Conservation (phyloP, 2,888 invertebrate genomes). For the Tetragonisca angustula region DNA sequence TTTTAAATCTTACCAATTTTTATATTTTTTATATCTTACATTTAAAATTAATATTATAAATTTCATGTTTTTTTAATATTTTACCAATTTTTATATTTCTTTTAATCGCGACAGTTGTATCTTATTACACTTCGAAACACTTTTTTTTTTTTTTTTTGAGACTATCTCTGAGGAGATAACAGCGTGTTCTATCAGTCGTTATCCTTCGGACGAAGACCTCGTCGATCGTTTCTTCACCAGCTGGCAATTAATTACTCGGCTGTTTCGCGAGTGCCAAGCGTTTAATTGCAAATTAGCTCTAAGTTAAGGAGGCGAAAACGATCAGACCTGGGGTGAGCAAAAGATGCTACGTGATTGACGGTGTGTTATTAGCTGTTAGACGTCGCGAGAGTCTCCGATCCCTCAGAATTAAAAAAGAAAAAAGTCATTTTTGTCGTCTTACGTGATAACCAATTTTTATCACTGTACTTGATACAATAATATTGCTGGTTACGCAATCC, state of each 20-base stretch:
- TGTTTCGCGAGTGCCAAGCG: constrained; percentile 10
- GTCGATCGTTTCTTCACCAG: neutral
- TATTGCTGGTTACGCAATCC: too few species aligned
- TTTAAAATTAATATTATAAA: too few species aligned
- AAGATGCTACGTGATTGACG: neutral
- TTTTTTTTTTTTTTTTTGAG: too few species aligned
- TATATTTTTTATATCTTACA: too few species aligned
- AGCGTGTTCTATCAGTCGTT: constrained; percentile 6
- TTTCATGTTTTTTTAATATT: too few species aligned
- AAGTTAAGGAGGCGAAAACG: constrained; percentile 6
- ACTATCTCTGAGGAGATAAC: neutral
- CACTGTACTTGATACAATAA: too few species aligned
- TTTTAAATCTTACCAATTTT: too few species aligned
- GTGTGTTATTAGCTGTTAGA: neutral
- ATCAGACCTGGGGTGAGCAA: neutral
- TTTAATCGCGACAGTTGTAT: too few species aligned
- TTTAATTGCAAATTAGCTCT: constrained; percentile 33
- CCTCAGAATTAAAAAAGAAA: neutral
- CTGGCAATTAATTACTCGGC: constrained; percentile 21
- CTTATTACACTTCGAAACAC: too few species aligned
- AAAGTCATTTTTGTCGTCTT: too few species aligned
- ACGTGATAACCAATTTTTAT: too few species aligned
- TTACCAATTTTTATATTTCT: too few species aligned
- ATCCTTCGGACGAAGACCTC: neutral
- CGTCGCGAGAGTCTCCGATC: neutral